Evolutionary conservation across 2,113 vertebrate genomes (phyloP), one percentile per base, ranked within the genome.

Genomic region (Oryzias melastigma): DNA sequence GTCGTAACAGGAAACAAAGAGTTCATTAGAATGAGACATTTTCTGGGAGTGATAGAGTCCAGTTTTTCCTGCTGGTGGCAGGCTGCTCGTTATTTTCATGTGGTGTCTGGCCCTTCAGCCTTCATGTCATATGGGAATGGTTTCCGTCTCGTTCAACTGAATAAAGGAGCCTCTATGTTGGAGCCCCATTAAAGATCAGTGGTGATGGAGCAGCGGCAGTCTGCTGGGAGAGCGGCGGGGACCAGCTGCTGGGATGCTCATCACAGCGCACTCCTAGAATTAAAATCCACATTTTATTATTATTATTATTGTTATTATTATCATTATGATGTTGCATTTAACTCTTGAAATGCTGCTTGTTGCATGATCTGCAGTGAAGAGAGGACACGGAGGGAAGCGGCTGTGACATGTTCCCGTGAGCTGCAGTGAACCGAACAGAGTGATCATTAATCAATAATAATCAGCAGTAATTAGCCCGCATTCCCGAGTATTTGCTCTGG

Each of bases 161-260:
- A 85, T 85, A 88, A 82, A 87, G 84, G 82, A 80, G 79, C 73
- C 84, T 85, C 79, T 85, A 78, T 88, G 80, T 58, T 81, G 82
- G 78, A 83, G 84, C 73, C 35, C 82, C 52, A 80, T 86, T 85
- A 86, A 80, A 82, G 74, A 71, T 60, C 77, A 53, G 74, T 75
- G 86, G 47, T 83, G 84, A 88, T 80, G 84, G 84, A 86, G 84
- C 66, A 52, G 78, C 80, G 81, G 82, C 81, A 83, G 81, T 68
- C 68, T 75, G 82, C 77, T 43, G 77, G 77, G 71, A 83, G 58
- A 71, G 68, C 53, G 51, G 52, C 50, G 22, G 43, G 58, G 65
- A 82, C 63, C 69, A 58, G 47, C 54, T 54, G 64, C 48, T 40
- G 60, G 75, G 68, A 73, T 59, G 68, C 46, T 47, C 48, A 65